Evolutionary conservation across 2,888 invertebrate genomes (phyloP).

Genomic region (Cerceris ruficornis): DNA sequence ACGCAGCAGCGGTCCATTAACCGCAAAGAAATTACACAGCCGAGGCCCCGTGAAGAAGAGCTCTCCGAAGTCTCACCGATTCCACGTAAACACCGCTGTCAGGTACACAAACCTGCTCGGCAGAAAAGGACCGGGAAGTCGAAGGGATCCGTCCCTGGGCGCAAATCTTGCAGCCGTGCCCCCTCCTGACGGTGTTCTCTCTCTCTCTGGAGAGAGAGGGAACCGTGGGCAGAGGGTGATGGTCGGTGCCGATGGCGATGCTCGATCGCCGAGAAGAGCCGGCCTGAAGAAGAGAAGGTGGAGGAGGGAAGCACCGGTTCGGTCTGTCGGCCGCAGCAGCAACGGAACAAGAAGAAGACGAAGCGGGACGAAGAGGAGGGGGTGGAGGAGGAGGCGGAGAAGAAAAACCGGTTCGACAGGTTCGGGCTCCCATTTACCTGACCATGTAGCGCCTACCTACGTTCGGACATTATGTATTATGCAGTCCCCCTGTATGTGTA

Average conservation of each 20-base stretch:
- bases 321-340: conserved; percentile 33
- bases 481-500: conserved; percentile 73
- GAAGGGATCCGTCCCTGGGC: conserved; percentile 24
- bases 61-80: conserved; percentile 20
- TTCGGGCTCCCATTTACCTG: conserved; percentile 78
- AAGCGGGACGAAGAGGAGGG: conserved; percentile 39
- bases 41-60: not conserved
- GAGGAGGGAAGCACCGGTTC: conserved; percentile 26
- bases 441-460: conserved; percentile 75
- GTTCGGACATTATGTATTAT: conserved; percentile 70
- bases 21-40: conserved; percentile 27
- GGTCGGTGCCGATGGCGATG: conserved; percentile 58
- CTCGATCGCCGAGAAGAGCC: conserved; percentile 45
- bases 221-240: conserved; percentile 53
- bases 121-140: conserved; percentile 19
- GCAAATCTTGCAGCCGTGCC: conserved; percentile 35
- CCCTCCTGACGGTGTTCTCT: not conserved
- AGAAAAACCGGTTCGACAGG: conserved; percentile 79
- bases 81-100: conserved; percentile 9
- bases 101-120: conserved; percentile 5
- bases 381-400: conserved; percentile 38
- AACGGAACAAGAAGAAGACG: conserved; percentile 28
- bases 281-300: conserved; percentile 26
- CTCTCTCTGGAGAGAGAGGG: not conserved
- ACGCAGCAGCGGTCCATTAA: conserved; percentile 4